Conservation (phyloP, 1,140 invertebrate genomes). For the Halyomorpha halys region DNA sequence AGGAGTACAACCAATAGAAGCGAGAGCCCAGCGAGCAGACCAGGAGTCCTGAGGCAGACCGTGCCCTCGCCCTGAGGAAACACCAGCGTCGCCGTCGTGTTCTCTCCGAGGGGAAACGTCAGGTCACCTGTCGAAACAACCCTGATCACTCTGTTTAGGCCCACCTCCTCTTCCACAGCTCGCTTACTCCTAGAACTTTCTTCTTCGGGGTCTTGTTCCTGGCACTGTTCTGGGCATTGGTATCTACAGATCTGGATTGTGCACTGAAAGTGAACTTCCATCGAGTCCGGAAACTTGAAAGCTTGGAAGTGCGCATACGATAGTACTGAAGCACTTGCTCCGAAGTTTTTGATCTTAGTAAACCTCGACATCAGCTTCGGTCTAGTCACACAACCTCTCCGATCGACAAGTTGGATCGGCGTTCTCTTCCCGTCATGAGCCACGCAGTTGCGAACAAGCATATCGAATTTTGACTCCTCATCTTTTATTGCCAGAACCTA, state of each 20-base stretch:
- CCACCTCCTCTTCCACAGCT: conserved; percentile 71
- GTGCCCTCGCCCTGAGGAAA: conserved; percentile 62
- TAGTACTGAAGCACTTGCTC: conserved; percentile 82
- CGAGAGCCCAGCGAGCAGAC: conserved; percentile 73
- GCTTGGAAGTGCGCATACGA: conserved; percentile 88
- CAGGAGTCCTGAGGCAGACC: conserved; percentile 86
- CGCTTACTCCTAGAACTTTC: conserved; percentile 45
- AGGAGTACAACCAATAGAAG: conserved; percentile 67
- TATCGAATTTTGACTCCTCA: conserved; percentile 91
- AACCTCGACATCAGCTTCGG: conserved; percentile 89
- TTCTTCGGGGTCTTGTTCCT: conserved; percentile 59
- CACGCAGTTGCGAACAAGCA: conserved; percentile 87
- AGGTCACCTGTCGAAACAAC: conserved; percentile 88
- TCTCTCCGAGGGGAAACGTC: conserved; percentile 74
- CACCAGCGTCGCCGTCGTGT: conserved; percentile 53
- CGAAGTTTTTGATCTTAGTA: conserved; percentile 93
- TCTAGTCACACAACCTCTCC: conserved; percentile 80
- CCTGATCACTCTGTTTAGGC: conserved; percentile 79
- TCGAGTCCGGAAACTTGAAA: conserved; percentile 93
- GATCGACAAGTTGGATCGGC: conserved; percentile 85
- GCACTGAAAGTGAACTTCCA: conserved; percentile 96
- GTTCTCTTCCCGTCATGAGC: conserved; percentile 87
- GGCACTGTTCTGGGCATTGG: conserved; percentile 85
- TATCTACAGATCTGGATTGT: conserved; percentile 90
- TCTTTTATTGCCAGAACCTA: conserved; percentile 75